Conservation (phyloP, 92 coral and sea anemone genomes). For the Palythoa grandis region DNA sequence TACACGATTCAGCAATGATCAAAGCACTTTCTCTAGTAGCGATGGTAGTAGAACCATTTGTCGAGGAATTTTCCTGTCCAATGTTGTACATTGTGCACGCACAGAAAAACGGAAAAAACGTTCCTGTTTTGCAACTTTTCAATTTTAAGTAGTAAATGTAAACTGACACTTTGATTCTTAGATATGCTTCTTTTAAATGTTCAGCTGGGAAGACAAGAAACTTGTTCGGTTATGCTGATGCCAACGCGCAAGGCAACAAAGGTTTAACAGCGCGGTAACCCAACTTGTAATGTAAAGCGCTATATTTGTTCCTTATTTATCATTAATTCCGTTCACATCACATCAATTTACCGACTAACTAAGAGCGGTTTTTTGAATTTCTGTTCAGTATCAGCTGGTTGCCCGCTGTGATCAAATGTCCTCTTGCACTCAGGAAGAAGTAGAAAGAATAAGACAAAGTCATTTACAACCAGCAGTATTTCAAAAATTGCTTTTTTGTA, state of each 20-base stretch:
- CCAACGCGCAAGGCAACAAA: background rate
- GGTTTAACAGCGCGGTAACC: background rate
- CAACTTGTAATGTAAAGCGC: background rate
- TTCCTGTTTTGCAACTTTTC: background rate
- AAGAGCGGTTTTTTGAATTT: background rate
- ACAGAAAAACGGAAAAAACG: background rate
- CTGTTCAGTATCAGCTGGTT: background rate
- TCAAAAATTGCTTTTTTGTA: background rate
- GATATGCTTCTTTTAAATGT: too few species aligned
- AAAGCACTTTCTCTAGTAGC: conserved; percentile 12
- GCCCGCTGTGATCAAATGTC: background rate
- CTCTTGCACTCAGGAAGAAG: background rate
- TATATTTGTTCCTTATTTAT: background rate
- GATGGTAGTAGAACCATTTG: background rate
- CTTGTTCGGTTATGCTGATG: too few species aligned
- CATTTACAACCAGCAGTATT: background rate
- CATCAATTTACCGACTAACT: background rate
- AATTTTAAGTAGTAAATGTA: too few species aligned
- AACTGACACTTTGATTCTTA: too few species aligned
- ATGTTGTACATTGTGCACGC: background rate
- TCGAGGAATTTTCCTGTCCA: background rate
- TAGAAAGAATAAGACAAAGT: background rate
- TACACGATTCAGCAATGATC: conserved; percentile 27
- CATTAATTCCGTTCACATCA: conserved; percentile 6
- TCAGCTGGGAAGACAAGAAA: too few species aligned